Evolutionary conservation across 2,888 invertebrate species (phyloP).

Genomic region (Crepidodera aurea): DNA sequence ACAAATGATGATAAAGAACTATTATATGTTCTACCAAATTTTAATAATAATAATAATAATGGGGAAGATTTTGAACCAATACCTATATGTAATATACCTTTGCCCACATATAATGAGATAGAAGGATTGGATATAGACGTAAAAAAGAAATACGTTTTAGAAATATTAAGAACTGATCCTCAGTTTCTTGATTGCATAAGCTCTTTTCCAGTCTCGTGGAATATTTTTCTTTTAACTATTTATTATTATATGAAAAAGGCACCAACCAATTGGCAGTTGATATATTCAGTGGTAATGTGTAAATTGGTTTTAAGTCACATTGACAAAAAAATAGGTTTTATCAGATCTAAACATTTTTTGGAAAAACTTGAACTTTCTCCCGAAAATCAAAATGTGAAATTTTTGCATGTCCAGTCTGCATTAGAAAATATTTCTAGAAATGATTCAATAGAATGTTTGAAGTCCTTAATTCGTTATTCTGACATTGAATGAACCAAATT

Average conservation of each 20-base stretch:
- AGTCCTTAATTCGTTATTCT: conserved; percentile 67
- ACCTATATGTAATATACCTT: conserved; percentile 35
- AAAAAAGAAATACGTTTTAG: conserved; percentile 52
- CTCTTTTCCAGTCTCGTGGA: conserved; percentile 67
- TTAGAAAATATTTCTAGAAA: conserved; percentile 65
- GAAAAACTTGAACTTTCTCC: too few species aligned
- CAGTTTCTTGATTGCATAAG: conserved; percentile 50
- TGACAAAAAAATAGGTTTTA: conserved; percentile 67
- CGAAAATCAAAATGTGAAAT: too few species aligned
- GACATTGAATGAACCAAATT: conserved; percentile 64
- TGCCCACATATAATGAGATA: conserved; percentile 58
- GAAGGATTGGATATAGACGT: conserved; percentile 47
- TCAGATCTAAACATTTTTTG: conserved; percentile 58
- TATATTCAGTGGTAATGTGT: conserved; percentile 68
- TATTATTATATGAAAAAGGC: conserved; percentile 67
- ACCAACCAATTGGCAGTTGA: conserved; percentile 60
- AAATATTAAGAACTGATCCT: conserved; percentile 28
- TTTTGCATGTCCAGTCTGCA: conserved; percentile 47
- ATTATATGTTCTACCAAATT: conserved; percentile 45
- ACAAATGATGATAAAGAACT: conserved; percentile 37
- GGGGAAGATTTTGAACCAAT: too few species aligned
- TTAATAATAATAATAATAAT: too few species aligned
- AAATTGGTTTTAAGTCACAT: conserved; percentile 67
- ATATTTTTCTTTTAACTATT: conserved; percentile 67
- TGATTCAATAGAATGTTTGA: conserved; percentile 68